Conservation (phyloP, 2,888 invertebrate species). For the Conomelus anceps region DNA sequence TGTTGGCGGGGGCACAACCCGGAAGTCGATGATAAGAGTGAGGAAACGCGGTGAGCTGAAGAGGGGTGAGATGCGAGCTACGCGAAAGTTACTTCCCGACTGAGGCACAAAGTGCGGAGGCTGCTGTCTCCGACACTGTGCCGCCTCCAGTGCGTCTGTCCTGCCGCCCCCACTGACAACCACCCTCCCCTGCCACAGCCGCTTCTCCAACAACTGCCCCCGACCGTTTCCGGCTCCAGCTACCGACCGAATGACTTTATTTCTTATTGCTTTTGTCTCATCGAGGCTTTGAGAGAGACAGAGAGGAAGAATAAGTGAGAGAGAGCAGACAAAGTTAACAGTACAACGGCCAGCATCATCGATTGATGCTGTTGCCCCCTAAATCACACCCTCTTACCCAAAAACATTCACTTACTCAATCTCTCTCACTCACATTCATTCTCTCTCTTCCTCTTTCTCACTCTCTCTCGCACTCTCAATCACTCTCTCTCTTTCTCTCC, state of each 20-base stretch:
- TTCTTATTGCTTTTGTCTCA: constrained; percentile 13
- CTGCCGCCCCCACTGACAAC: neutral
- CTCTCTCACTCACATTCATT: neutral
- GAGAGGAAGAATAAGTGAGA: neutral
- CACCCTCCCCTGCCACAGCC: neutral
- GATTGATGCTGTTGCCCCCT: neutral
- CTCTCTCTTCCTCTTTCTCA: neutral
- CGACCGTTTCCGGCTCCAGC: neutral
- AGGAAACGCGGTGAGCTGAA: neutral
- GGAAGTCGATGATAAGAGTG: neutral
- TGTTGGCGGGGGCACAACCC: neutral
- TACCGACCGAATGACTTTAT: constrained; percentile 8
- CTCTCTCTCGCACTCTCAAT: neutral
- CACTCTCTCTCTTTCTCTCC: neutral
- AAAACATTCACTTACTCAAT: no score
- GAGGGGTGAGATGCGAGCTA: neutral
- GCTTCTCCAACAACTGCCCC: neutral
- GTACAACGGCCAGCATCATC: neutral
- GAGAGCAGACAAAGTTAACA: neutral
- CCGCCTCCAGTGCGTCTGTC: neutral
- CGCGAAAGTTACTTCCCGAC: neutral
- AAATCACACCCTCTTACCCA: neutral
- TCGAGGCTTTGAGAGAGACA: neutral
- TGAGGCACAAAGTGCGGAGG: neutral
- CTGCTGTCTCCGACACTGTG: neutral